A percentile compares a stretch with the other conserved stretches of the same genome.
Conservation (phyloP, 2,888 invertebrate species). For the Amblyjoppa proteus region DNA sequence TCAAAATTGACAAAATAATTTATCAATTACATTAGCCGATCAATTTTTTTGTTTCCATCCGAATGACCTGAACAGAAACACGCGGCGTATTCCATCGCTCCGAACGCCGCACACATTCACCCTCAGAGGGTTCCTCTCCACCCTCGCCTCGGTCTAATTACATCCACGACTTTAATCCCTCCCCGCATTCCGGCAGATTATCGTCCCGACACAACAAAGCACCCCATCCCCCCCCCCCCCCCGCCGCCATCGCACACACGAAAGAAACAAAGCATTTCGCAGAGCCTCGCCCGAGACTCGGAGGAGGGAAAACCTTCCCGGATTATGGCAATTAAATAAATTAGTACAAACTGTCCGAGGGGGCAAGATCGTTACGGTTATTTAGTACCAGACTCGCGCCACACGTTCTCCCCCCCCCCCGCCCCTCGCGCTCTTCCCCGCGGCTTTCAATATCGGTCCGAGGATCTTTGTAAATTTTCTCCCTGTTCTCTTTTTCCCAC, state of each 20-base stretch:
- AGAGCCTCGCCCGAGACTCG: not conserved
- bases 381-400: constrained; percentile 67
- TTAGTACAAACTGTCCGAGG: constrained; percentile 67
- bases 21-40: too few species aligned
- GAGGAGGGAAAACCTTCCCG: constrained; percentile 30
- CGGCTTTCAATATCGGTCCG: constrained; percentile 63
- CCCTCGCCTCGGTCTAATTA: not conserved
- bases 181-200: constrained; percentile 7
- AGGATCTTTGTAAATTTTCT: constrained; percentile 66
- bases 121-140: not conserved
- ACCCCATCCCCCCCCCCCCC: not conserved
- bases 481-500: constrained; percentile 60
- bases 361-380: constrained; percentile 69
- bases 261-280: constrained; percentile 51
- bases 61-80: not conserved
- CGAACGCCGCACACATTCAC: not conserved
- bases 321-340: constrained; percentile 70
- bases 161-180: constrained; percentile 15
- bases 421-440: not conserved
- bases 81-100: not conserved
- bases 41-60: too few species aligned
- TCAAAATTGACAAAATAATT: too few species aligned
- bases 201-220: constrained; percentile 9
- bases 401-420: constrained; percentile 52
- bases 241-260: not conserved